Percentiles rank a stretch among this genome's conserved stretches.
Evolutionary conservation across 2,797 vertebrate species (phyloP).

Genomic region (Melanotaenia boesemani): DNA sequence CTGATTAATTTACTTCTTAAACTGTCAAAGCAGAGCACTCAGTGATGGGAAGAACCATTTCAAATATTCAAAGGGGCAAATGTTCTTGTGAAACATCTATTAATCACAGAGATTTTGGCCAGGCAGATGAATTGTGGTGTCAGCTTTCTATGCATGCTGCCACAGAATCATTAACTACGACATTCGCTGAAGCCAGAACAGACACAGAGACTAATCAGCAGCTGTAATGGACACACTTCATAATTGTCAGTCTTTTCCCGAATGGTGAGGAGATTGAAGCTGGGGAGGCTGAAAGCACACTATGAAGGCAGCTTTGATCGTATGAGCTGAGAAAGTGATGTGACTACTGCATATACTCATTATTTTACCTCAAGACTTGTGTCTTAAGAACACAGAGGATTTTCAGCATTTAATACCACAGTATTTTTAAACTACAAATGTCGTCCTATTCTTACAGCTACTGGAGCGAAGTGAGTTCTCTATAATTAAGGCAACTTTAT

Average conservation of each 20-base stretch:
- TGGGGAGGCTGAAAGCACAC: constrained; percentile 51
- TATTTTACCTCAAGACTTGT: constrained; percentile 70
- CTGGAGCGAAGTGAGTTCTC: constrained; percentile 76
- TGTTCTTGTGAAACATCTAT: constrained; percentile 82
- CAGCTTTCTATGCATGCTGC: constrained; percentile 73
- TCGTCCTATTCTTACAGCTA: constrained; percentile 76
- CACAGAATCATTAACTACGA: constrained; percentile 81
- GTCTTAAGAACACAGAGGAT: constrained; percentile 71
- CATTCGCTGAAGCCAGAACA: constrained; percentile 76
- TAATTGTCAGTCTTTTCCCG: constrained; percentile 82
- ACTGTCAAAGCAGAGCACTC: constrained; percentile 75
- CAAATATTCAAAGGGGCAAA: constrained; percentile 80
- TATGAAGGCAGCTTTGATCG: constrained; percentile 67
- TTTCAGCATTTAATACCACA: constrained; percentile 72
- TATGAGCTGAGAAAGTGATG: constrained; percentile 59
- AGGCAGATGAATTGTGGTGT: constrained; percentile 79
- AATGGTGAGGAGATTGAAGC: constrained; percentile 55
- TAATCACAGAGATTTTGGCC: constrained; percentile 80
- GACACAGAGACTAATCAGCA: constrained; percentile 82
- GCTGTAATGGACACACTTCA: constrained; percentile 86
- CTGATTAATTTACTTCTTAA: constrained; percentile 82
- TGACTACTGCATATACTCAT: constrained; percentile 63
- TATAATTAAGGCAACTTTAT: constrained; percentile 84
- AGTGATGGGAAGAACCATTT: constrained; percentile 75
- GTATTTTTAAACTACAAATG: constrained; percentile 73